phyloP scores from a whole-genome alignment of 1,140 invertebrate genomes.

The Drosophila leontia region DNA sequence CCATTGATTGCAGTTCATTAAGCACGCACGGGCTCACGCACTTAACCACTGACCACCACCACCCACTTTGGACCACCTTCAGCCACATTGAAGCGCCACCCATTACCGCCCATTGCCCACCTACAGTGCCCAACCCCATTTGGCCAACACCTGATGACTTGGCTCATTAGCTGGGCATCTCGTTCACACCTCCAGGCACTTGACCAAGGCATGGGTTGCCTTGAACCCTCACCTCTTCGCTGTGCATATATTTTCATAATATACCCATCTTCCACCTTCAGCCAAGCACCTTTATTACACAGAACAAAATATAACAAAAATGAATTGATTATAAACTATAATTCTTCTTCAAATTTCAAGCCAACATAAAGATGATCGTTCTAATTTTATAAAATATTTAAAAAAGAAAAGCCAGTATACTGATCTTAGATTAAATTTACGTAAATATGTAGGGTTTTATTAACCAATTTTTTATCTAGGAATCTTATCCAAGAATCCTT shows the following conservation, averaged over 20 bases:
- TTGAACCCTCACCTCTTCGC: slow-evolving; percentile 45
- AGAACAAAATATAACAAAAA: background rate
- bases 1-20: slow-evolving; percentile 83
- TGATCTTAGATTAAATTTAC: background rate
- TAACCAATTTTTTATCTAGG: too few species aligned
- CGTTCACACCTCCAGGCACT: slow-evolving; percentile 33
- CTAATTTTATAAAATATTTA: background rate
- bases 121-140: slow-evolving; percentile 30
- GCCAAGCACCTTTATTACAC: background rate
- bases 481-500: background rate
- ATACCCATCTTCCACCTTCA: slow-evolving; percentile 31
- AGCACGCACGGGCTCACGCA: slow-evolving; percentile 68
- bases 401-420: background rate
- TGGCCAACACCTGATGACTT: slow-evolving; percentile 47
- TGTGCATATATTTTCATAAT: slow-evolving; percentile 72
- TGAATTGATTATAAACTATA: background rate
- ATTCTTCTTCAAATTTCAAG: too few species aligned
- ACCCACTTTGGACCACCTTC: background rate
- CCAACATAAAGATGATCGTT: background rate
- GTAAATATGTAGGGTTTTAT: background rate
- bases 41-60: slow-evolving; percentile 15
- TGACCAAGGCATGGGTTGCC: slow-evolving; percentile 29
- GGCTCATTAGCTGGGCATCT: slow-evolving; percentile 69
- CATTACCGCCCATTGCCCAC: slow-evolving; percentile 1
- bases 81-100: slow-evolving; percentile 5